These are phyloP conservation scores for Coenonympha glycerion DNA, from an alignment of 2,888 invertebrate species.

Conservation along the genomic window DNA sequence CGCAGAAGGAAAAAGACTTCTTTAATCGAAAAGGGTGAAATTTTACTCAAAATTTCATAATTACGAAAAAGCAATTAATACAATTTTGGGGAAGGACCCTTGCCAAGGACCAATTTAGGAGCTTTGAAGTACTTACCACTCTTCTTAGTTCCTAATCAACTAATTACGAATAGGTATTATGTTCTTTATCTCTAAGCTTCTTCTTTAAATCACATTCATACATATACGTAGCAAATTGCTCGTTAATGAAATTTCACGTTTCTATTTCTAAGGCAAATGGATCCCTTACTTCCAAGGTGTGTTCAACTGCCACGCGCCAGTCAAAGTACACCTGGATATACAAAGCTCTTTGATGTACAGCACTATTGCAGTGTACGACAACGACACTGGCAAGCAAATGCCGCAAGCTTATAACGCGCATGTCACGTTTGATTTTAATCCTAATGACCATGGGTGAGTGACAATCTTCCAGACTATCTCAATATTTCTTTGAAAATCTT, in stretches of 20 bases:
- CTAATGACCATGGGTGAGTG: constrained; percentile 52
- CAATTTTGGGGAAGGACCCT: too few relatives aligned
- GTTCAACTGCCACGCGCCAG: constrained; percentile 53
- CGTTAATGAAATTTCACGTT: neutral
- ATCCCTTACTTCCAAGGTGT: constrained; percentile 61
- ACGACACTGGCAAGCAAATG: constrained; percentile 48
- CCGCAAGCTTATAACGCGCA: constrained; percentile 53
- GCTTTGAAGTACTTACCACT: too few relatives aligned
- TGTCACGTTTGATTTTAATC: constrained; percentile 50
- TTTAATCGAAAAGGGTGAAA: too few relatives aligned
- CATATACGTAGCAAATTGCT: neutral
- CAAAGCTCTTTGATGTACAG: constrained; percentile 42
- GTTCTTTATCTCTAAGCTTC: too few relatives aligned
- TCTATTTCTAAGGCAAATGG: constrained; percentile 48
- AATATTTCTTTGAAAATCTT: too few relatives aligned
- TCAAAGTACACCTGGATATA: constrained; percentile 60
- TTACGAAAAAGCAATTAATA: too few relatives aligned
- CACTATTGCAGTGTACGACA: constrained; percentile 51
- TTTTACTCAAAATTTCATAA: too few relatives aligned
- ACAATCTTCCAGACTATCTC: neutral
- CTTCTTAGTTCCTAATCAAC: too few relatives aligned
- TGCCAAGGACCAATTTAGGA: too few relatives aligned
- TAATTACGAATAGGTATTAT: too few relatives aligned
- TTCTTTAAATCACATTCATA: too few relatives aligned
- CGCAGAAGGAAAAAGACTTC: too few relatives aligned